phyloP scores from a whole-genome alignment of 2,113 vertebrate genomes.

The Megalops atlanticus region DNA sequence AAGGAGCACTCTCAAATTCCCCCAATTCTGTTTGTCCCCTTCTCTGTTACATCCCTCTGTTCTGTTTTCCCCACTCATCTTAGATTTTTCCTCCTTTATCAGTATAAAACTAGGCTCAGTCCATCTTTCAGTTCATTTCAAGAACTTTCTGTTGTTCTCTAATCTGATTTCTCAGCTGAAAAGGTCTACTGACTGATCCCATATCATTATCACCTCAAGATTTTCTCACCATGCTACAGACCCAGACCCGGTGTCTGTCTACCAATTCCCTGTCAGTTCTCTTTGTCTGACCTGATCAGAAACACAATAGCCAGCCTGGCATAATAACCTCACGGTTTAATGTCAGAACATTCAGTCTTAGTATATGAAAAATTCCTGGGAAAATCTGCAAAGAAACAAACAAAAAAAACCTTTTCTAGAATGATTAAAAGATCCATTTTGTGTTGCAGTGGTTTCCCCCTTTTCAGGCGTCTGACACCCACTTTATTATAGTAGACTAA shows the following conservation, averaged over 20 bases:
- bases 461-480: slow-evolving; percentile 49
- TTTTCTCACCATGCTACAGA: slow-evolving; percentile 56
- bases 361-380: slow-evolving; percentile 43
- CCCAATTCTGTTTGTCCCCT: slow-evolving; percentile 52
- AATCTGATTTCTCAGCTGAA: slow-evolving; percentile 47
- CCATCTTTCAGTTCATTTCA: slow-evolving; percentile 65
- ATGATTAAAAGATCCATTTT: slow-evolving; percentile 45
- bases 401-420: slow-evolving; percentile 50
- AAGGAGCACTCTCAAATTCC: slow-evolving; percentile 70
- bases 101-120: slow-evolving; percentile 60
- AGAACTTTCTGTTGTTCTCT: slow-evolving; percentile 54
- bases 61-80: slow-evolving; percentile 62
- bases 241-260: slow-evolving; percentile 17
- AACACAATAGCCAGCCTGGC: slow-evolving; percentile 60
- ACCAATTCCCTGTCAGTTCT: not conserved
- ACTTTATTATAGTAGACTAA: slow-evolving; percentile 73
- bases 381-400: slow-evolving; percentile 35
- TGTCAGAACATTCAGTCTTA: slow-evolving; percentile 35
- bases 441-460: slow-evolving; percentile 47
- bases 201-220: slow-evolving; percentile 44
- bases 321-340: slow-evolving; percentile 41
- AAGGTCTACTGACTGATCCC: not conserved
- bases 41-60: slow-evolving; percentile 25
- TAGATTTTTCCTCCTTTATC: slow-evolving; percentile 62
- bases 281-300: slow-evolving; percentile 64